These are phyloP conservation scores for Vollenhovia emeryi DNA, from an alignment of 1,140 invertebrate genomes.

Conservation along the genomic window DNA sequence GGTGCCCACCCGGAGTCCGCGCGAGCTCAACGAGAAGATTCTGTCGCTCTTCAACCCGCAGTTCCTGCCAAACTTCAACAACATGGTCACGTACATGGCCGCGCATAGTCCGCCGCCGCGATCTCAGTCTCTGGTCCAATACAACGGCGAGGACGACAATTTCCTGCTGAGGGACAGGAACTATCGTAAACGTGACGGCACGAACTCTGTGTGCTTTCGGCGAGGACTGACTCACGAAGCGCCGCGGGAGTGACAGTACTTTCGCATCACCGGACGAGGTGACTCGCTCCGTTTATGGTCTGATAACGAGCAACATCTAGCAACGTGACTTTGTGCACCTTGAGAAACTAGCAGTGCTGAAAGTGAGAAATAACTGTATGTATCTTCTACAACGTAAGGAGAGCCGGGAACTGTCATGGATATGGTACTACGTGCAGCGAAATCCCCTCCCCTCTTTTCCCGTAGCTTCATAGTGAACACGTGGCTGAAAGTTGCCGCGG, in stretches of 20 bases:
- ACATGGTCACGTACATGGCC: slow-evolving; percentile 80
- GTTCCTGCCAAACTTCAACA: slow-evolving; percentile 82
- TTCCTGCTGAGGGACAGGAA: slow-evolving; percentile 49
- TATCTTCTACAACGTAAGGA: not conserved
- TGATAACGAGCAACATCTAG: slow-evolving; percentile 21
- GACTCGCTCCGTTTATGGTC: not conserved
- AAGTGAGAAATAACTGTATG: slow-evolving; percentile 22
- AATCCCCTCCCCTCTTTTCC: not conserved
- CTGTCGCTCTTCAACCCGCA: slow-evolving; percentile 82
- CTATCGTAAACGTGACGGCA: slow-evolving; percentile 59
- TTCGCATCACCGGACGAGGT: not conserved
- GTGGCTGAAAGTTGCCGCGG: not conserved
- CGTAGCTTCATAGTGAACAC: not conserved
- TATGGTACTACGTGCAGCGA: slow-evolving; percentile 19
- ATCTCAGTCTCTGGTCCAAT: slow-evolving; percentile 69
- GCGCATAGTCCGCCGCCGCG: slow-evolving; percentile 70
- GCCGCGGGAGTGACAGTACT: slow-evolving; percentile 59
- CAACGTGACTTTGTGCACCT: slow-evolving; percentile 16
- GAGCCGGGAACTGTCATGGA: slow-evolving; percentile 1
- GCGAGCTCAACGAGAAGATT: slow-evolving; percentile 74
- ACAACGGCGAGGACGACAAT: slow-evolving; percentile 33
- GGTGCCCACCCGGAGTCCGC: slow-evolving; percentile 77
- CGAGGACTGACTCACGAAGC: slow-evolving; percentile 55
- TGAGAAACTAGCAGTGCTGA: slow-evolving; percentile 23
- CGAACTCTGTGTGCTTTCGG: slow-evolving; percentile 68